Evolutionary conservation across 2,797 vertebrate genomes (phyloP).

Genomic region (Rhincodon typus): DNA sequence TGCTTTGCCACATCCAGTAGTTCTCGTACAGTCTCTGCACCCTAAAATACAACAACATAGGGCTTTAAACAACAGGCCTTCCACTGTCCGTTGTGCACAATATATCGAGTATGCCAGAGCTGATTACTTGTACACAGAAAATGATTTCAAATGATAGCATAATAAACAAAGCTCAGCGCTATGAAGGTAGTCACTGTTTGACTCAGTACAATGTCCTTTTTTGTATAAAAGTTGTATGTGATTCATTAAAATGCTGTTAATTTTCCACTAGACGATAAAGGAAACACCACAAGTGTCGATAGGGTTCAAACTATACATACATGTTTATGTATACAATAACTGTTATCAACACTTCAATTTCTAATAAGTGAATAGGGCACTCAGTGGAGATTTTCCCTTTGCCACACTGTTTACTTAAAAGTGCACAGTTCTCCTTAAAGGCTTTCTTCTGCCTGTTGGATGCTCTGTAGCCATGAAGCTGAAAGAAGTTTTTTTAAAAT

Average conservation of each 20-base stretch:
- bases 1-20: conserved; percentile 81
- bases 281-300: neutral
- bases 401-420: neutral
- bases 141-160: neutral
- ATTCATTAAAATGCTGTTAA: neutral
- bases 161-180: neutral
- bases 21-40: conserved; percentile 74
- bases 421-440: neutral
- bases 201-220: neutral
- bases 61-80: neutral
- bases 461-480: neutral
- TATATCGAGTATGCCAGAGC: neutral
- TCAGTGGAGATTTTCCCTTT: neutral
- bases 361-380: neutral
- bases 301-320: neutral
- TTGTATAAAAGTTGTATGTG: too few relatives aligned
- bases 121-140: neutral
- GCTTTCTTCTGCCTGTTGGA: neutral
- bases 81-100: neutral
- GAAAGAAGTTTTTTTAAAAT: too few relatives aligned
- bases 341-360: neutral
- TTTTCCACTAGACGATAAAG: neutral
- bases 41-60: conserved; percentile 57
- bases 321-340: neutral
- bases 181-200: neutral